Percentiles rank a stretch among this genome's conserved stretches.
Conservation (phyloP, 2,888 invertebrate genomes). For the Uropetala carovei region DNA sequence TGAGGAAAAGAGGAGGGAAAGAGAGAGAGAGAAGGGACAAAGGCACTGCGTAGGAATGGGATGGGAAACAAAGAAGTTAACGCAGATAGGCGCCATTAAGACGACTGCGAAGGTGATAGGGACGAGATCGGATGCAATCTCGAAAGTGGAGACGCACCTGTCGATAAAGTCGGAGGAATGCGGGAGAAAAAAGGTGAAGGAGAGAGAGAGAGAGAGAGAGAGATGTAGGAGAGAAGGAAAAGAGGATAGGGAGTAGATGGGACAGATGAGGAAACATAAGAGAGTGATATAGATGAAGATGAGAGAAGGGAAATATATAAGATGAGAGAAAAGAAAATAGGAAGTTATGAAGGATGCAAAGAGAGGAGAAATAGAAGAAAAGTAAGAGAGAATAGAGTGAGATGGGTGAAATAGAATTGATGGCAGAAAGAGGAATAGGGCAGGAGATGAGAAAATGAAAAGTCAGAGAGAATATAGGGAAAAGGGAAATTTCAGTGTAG, state of each 20-base stretch:
- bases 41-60: not conserved
- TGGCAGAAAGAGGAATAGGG: too few relatives aligned
- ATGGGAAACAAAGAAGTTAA: conserved; percentile 20
- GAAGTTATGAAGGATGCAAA: too few relatives aligned
- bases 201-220: not conserved
- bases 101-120: not conserved
- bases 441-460: too few relatives aligned
- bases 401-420: too few relatives aligned
- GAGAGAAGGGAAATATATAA: too few relatives aligned
- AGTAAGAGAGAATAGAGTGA: too few relatives aligned
- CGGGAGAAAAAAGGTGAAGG: not conserved
- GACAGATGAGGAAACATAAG: too few relatives aligned
- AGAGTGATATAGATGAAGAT: too few relatives aligned
- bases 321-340: too few relatives aligned
- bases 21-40: not conserved
- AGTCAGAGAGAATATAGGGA: too few relatives aligned
- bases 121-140: conserved; percentile 11
- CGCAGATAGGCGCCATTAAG: not conserved
- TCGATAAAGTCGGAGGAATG: not conserved
- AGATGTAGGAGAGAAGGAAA: not conserved
- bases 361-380: too few relatives aligned
- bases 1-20: not conserved
- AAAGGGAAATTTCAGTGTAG: too few relatives aligned
- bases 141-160: not conserved
- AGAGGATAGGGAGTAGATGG: not conserved